Percentiles rank a stretch among this genome's conserved stretches.
Evolutionary conservation across 2,888 invertebrate species (phyloP).

Genomic region (Eretmocerus hayati): DNA sequence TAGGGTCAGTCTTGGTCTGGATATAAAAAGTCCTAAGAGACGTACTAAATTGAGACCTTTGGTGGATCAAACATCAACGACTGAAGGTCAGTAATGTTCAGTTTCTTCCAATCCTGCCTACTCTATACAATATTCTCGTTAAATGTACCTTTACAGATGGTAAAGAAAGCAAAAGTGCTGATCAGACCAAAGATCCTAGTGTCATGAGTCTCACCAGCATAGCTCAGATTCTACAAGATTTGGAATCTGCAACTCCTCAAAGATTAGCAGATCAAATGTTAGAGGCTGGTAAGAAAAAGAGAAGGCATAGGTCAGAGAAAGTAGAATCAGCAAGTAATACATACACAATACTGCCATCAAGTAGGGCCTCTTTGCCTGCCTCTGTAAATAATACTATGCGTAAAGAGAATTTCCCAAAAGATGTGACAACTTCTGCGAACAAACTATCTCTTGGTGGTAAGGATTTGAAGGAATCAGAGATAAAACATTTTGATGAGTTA

Average conservation of each 20-base stretch:
- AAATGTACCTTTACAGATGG: slow-evolving; percentile 15
- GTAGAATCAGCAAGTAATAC: slow-evolving; percentile 23
- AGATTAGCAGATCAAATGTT: slow-evolving; percentile 38
- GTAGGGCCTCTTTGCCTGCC: slow-evolving; percentile 27
- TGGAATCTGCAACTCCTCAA: slow-evolving; percentile 31
- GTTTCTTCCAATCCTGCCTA: too few species aligned
- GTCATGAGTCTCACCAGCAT: slow-evolving; percentile 40
- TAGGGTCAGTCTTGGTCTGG: slow-evolving; percentile 35
- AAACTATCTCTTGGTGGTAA: slow-evolving; percentile 35
- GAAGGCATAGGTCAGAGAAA: slow-evolving; percentile 15
- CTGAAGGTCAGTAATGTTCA: too few species aligned
- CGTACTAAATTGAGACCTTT: slow-evolving; percentile 27
- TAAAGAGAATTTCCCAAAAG: slow-evolving; percentile 19
- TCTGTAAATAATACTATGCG: slow-evolving; percentile 12
- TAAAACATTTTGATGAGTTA: slow-evolving; percentile 4
- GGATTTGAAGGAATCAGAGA: slow-evolving; percentile 1
- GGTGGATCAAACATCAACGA: slow-evolving; percentile 32
- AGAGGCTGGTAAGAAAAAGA: slow-evolving; percentile 31
- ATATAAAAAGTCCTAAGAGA: slow-evolving; percentile 32
- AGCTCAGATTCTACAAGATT: slow-evolving; percentile 33
- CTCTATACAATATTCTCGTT: too few species aligned
- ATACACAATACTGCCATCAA: slow-evolving; percentile 22
- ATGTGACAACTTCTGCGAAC: slow-evolving; percentile 11
- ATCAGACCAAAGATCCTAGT: slow-evolving; percentile 29
- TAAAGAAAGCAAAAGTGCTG: slow-evolving; percentile 18